Percentiles rank a stretch among this genome's conserved stretches.
Conservation (phyloP, 2,113 vertebrate genomes). For the Oryctolagus cuniculus region mOryCun1.1 NC_091432.1:85464001-85464500, state of each 20-base stretch:
- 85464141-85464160: neutral
- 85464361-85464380: no score
- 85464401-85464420: no score
- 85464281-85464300: neutral
- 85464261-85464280: neutral
- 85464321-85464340: neutral
- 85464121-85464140: neutral
- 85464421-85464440: no score
- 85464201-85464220: neutral
- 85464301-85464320: neutral
- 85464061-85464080: neutral
- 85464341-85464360: neutral
- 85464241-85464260: neutral
- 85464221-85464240: neutral
- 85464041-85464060: neutral
- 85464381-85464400: no score
- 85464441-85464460: no score
- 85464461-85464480: no score
- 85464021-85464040: neutral
- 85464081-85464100: neutral
- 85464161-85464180: neutral
- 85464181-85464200: neutral
- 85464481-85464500: no score
- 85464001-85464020: neutral
- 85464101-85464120: neutral